Evolutionary conservation across 2,888 invertebrate species (phyloP).

Genomic region (Choreutis nemorana): DNA sequence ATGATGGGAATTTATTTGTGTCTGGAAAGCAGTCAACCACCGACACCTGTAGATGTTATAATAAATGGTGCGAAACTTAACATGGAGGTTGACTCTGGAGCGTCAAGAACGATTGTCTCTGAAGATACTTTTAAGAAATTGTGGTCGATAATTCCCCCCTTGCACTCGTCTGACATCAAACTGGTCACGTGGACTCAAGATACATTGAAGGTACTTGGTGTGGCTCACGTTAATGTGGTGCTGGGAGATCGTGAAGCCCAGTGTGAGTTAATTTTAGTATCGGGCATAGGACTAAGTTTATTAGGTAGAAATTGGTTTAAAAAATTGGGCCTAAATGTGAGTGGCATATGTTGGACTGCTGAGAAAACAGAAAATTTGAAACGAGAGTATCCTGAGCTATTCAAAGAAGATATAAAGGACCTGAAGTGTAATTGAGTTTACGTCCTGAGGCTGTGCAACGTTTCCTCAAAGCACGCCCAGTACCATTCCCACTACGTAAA

Average conservation of each 20-base stretch:
- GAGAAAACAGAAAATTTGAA: not conserved
- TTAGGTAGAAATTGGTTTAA: not conserved
- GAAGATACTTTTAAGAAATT: constrained; percentile 2
- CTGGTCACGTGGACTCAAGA: not conserved
- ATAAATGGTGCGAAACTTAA: constrained; percentile 11
- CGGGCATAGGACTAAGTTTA: not conserved
- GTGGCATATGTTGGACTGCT: not conserved
- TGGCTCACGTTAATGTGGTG: not conserved
- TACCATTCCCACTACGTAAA: constrained; percentile 12
- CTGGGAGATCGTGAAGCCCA: not conserved
- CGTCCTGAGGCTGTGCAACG: not conserved
- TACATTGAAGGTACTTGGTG: not conserved
- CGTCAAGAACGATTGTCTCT: constrained; percentile 11
- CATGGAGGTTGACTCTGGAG: constrained; percentile 9
- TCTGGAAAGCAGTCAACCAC: constrained; percentile 11
- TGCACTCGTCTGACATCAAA: not conserved
- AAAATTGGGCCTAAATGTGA: not conserved
- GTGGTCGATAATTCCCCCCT: constrained; percentile 10
- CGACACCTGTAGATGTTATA: constrained; percentile 8
- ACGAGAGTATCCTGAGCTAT: not conserved
- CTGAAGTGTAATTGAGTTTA: not conserved
- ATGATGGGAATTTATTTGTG: constrained; percentile 12
- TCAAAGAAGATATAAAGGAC: not conserved
- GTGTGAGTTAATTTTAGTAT: not conserved
- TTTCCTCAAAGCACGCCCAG: constrained; percentile 1